Percentiles rank a stretch among this genome's conserved stretches.
Evolutionary conservation across 2,888 invertebrate species (phyloP).

Genomic region (Thecophora atra): DNA sequence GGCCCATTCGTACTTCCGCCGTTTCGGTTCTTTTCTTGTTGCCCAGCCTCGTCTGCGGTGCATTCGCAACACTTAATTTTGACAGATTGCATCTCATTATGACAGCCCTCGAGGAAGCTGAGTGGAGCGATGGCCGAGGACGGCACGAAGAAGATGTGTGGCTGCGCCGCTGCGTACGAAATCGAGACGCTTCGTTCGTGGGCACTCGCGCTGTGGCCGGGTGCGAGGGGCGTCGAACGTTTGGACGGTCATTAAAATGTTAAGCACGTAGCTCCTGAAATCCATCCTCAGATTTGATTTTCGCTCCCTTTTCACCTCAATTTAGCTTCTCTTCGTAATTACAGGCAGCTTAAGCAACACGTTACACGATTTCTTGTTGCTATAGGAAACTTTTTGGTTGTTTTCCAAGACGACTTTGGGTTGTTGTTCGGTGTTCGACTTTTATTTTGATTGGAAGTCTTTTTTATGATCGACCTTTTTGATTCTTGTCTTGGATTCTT

Average conservation of each 20-base stretch:
- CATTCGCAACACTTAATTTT: constrained; percentile 15
- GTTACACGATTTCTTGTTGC: too few species aligned
- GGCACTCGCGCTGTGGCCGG: not conserved
- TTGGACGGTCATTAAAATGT: not conserved
- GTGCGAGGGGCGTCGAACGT: not conserved
- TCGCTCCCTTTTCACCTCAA: not conserved
- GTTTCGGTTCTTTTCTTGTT: not conserved
- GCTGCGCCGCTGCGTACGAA: constrained; percentile 1
- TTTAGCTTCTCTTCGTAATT: too few species aligned
- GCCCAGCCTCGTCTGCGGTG: not conserved
- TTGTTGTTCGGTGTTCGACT: too few species aligned
- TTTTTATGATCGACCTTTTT: not conserved
- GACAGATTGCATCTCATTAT: constrained; percentile 18
- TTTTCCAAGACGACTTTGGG: too few species aligned
- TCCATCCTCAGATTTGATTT: not conserved
- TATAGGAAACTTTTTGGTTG: too few species aligned
- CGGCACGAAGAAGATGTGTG: not conserved
- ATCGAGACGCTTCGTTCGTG: not conserved
- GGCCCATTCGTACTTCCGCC: too few species aligned
- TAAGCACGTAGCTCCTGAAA: not conserved
- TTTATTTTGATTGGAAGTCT: too few species aligned
- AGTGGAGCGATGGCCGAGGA: not conserved
- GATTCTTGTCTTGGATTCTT: not conserved
- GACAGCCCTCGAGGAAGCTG: not conserved
- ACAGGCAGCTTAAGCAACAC: too few species aligned